A percentile compares a stretch with the other conserved stretches of the same genome.
Conservation (phyloP, 2,113 vertebrate genomes). For the Channa maculata region DNA sequence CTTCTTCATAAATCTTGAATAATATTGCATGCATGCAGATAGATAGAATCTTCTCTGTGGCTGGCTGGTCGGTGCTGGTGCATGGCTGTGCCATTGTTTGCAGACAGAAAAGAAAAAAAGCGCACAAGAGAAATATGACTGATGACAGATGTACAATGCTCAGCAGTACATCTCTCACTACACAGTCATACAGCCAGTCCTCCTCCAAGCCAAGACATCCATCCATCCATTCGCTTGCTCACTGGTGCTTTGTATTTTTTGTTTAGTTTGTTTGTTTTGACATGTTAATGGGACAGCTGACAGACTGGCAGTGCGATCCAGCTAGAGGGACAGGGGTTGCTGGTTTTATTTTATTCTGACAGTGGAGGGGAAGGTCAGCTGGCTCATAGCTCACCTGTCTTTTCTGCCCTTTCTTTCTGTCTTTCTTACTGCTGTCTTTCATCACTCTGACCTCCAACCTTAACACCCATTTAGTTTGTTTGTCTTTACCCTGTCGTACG, state of each 20-base stretch:
- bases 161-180: constrained; percentile 68
- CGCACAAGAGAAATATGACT: constrained; percentile 58
- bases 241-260: constrained; percentile 48
- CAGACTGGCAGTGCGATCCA: constrained; percentile 66
- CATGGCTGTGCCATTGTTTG: constrained; percentile 53
- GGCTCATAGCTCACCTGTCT: constrained; percentile 64
- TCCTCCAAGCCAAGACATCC: constrained; percentile 59
- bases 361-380: constrained; percentile 68
- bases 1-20: constrained; percentile 53
- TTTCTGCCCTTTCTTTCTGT: constrained; percentile 28
- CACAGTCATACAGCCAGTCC: constrained; percentile 44
- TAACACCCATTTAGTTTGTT: no score
- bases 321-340: constrained; percentile 57
- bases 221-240: constrained; percentile 49
- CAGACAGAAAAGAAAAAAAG: constrained; percentile 46
- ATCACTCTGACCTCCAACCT: constrained; percentile 1
- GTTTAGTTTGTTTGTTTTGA: constrained; percentile 77
- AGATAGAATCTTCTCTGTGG: constrained; percentile 18
- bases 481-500: no score
- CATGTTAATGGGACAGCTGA: constrained; percentile 79
- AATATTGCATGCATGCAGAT: constrained; percentile 10
- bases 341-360: constrained; percentile 75
- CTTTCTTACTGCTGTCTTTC: constrained; percentile 31
- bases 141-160: constrained; percentile 71
- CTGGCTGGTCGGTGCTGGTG: constrained; percentile 35